Conservation (phyloP, 2,888 invertebrate genomes). For the Nomada goodeniana region DNA sequence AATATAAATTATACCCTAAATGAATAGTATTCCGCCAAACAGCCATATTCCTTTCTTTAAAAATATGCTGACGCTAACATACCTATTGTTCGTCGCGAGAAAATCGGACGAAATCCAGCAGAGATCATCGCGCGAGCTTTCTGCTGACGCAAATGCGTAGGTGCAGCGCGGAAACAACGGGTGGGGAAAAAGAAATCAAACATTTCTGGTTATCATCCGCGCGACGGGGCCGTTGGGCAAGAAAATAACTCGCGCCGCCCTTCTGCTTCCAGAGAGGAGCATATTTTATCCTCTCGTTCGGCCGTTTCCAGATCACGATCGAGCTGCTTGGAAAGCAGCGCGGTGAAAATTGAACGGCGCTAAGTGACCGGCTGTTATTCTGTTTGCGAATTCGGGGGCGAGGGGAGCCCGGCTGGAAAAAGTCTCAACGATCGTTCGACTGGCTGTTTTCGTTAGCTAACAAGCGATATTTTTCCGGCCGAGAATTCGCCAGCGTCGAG, state of each 20-base stretch:
- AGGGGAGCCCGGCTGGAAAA: slow-evolving; percentile 58
- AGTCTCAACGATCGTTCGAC: slow-evolving; percentile 44
- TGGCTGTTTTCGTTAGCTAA: slow-evolving; percentile 45
- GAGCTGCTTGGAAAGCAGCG: slow-evolving; percentile 21
- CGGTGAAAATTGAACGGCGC: slow-evolving; percentile 59
- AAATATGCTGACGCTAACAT: too few relatives aligned
- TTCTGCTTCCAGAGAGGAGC: slow-evolving; percentile 49
- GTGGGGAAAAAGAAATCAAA: slow-evolving; percentile 72
- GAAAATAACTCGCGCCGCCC: slow-evolving; percentile 66
- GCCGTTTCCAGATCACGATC: background rate
- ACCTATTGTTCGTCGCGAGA: slow-evolving; percentile 24
- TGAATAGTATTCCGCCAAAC: too few relatives aligned
- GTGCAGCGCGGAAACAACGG: slow-evolving; percentile 54
- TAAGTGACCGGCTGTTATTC: slow-evolving; percentile 71
- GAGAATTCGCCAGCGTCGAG: slow-evolving; percentile 19
- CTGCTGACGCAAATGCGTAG: slow-evolving; percentile 72
- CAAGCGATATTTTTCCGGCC: slow-evolving; percentile 57
- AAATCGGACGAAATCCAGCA: slow-evolving; percentile 36
- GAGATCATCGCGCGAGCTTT: slow-evolving; percentile 33
- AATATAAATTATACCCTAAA: too few relatives aligned
- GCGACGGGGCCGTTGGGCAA: slow-evolving; percentile 64
- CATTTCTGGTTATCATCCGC: slow-evolving; percentile 75
- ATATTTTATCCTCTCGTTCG: slow-evolving; percentile 34
- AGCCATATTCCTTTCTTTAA: too few relatives aligned
- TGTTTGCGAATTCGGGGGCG: slow-evolving; percentile 54